Base-by-base conservation (phyloP, 2,113 vertebrate species). In the Scomber colias region DNA sequence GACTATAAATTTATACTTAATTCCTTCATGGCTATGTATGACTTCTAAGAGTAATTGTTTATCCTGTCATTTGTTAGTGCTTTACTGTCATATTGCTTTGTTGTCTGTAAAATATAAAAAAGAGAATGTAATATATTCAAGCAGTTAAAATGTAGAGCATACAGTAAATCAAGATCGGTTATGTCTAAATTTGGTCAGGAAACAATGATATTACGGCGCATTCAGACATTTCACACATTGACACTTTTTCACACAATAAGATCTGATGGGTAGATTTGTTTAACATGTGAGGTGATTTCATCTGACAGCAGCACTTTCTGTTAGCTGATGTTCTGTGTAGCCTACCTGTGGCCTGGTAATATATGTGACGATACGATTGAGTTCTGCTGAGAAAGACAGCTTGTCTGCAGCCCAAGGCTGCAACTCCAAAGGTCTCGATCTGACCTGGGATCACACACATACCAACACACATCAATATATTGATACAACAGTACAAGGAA, bases 261-360 rank as follows among this genome's bases (percentile, higher is more conserved):
- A 40, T 40, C 10, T 40, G 35, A 40, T 9, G 35, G 10, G 35
- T 40, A 40, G 9, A 40, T 40, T 40, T 40, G 8, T 9, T 40
- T 40, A 40, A 60, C 14, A 30, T 30, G 21, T 48, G 4, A 46
- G 3, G 21, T n/a, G 30, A 49, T 55, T 59, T 54, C 24, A 44
- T 64, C 31, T 53, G 57, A 35, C 10, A n/a, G 12, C 48, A 30
- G 30, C 30, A 5, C 12, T 51, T 35, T 62, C 30, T 48, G 45
- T 63, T 35, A 21, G 4, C 12, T 57, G 63, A 31, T 71, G 19
- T 27, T 75, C 3, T 61, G 57, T 57, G 50, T 40, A 11, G 60
- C 77, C 24, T 83, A 94, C 94, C 92, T 95, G 88, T 24, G 92
- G 92, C 35, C 65, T 92, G 79, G 77, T 92, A 82, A 95, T 86